Evolutionary conservation across 2,113 vertebrate species (phyloP).

Genomic region (Oreochromis niloticus): DNA sequence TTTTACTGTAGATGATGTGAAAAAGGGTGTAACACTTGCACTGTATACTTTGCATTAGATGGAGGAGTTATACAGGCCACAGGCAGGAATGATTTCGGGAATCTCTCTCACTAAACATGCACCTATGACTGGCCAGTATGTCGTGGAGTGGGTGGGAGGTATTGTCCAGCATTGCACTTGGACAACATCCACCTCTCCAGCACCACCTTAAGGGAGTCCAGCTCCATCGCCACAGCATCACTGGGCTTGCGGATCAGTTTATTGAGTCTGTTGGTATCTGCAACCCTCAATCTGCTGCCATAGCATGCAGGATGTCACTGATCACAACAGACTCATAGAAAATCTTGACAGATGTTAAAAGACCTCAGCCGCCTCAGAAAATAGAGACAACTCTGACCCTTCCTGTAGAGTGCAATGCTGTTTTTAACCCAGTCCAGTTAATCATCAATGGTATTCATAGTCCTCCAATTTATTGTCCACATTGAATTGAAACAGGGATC

Average conservation of each 20-base stretch:
- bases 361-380: not conserved
- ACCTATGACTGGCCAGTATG: not conserved
- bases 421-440: not conserved
- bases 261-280: not conserved
- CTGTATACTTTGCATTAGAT: too few relatives aligned
- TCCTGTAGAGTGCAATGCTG: not conserved
- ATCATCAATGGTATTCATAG: not conserved
- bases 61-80: too few relatives aligned
- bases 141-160: not conserved
- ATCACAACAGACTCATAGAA: not conserved
- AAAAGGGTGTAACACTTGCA: too few relatives aligned
- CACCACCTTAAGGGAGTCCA: not conserved
- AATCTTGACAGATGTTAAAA: not conserved
- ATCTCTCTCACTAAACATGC: too few relatives aligned
- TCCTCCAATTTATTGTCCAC: not conserved
- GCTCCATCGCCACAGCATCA: not conserved
- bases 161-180: not conserved
- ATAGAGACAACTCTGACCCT: not conserved
- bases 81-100: too few relatives aligned
- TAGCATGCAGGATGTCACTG: not conserved
- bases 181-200: not conserved
- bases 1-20: too few relatives aligned
- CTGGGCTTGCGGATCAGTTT: not conserved
- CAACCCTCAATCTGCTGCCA: not conserved
- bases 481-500: not conserved